Base-by-base conservation (phyloP, 2,113 vertebrate species). In the Rhinoderma darwinii region DNA sequence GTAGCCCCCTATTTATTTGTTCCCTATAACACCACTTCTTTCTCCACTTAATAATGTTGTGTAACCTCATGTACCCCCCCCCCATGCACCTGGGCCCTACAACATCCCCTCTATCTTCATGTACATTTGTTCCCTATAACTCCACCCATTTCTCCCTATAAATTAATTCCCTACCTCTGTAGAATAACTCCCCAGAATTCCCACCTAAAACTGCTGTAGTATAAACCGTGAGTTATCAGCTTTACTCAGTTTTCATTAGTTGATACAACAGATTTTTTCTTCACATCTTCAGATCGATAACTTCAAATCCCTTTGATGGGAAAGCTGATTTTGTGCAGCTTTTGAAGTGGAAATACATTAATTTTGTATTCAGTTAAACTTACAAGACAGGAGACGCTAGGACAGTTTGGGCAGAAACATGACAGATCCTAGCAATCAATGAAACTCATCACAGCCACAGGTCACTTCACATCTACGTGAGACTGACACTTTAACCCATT, bases 281-380 rank as follows among this genome's bases (percentile, higher is more conserved):
- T 51, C 59, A 78, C 43, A 79, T 86, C 74, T 79, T 79, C 54
- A 41, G 56, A 86, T 86, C 84, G 43, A 86, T 86, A 86, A 76
- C 72, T 70, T 79, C 41, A 86, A 86, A 79, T 86, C 84, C 75
- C 84, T 86, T 86, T 86, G 84, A 86, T 86, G 84, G 75, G 75
- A 70, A 78, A 47, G n/a, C 56, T 78, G 84, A 86, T 86, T 79
- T 75, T 68, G 41, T 68, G 84, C 9, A 51, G 43, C 75, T 47
- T 85, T 86, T 86, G 84, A 86, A 86, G 75, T 79, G 74, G 84
- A 86, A 86, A 86, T 86, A 86, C 59, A 78, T 86, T 79, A 50
- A 79, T 79, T 86, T 79, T 79, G 84, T 79, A 86, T 86, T 86
- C 75, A 68, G 54, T 41, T 68, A 66, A 86, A 79, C 74, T 47